Evolutionary conservation across 2,113 vertebrate genomes (phyloP).

Genomic region (Hylia prasina): DNA sequence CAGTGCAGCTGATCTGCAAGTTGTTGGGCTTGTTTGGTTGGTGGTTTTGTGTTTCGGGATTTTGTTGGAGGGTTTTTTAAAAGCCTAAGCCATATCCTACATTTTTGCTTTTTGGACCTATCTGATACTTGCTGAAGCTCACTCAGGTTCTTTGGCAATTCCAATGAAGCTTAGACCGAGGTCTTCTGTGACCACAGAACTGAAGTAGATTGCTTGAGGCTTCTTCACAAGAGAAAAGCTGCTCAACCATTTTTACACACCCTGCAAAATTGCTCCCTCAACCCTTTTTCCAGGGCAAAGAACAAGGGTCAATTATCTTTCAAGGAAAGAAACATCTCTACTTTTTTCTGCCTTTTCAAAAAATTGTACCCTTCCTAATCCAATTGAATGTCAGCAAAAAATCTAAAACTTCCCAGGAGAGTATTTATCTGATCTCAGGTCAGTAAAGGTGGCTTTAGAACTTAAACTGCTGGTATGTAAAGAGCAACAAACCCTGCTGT

Average conservation of each 20-base stretch:
- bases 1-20: not conserved
- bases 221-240: not conserved
- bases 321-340: not conserved
- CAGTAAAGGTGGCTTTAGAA: constrained; percentile 27
- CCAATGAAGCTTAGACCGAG: not conserved
- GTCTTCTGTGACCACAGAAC: not conserved
- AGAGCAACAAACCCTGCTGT: constrained; percentile 33
- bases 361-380: not conserved
- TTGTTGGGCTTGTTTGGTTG: not conserved
- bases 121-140: not conserved
- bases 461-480: constrained; percentile 49
- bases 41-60: not conserved
- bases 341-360: not conserved
- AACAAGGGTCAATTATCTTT: not conserved
- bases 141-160: not conserved
- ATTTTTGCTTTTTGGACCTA: not conserved
- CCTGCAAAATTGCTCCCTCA: not conserved
- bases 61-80: not conserved
- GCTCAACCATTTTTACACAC: not conserved
- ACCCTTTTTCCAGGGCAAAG: not conserved
- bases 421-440: constrained; percentile 46
- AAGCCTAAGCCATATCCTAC: not conserved
- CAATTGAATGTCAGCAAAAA: constrained; percentile 41
- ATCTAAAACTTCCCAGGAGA: constrained; percentile 31
- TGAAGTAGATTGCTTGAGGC: not conserved